Base-by-base conservation (phyloP, 2,113 vertebrate genomes). In the Eidolon helvum region DNA sequence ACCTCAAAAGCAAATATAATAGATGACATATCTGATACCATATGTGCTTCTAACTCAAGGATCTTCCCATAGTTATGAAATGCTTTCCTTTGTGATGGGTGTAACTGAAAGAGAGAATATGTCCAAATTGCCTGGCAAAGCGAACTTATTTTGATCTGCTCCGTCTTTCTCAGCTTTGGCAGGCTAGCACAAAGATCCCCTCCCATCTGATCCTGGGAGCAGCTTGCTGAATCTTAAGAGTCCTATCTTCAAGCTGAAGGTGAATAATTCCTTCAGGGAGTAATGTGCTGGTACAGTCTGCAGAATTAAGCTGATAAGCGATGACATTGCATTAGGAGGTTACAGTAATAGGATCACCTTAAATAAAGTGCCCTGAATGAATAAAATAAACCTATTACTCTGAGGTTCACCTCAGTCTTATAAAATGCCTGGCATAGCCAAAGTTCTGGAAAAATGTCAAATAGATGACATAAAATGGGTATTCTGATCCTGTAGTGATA, bases 341-440 rank as follows among this genome's bases (percentile, higher is more conserved):
- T 79, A 79, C 89, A 43, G 53, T 92, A 95, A 96, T 94, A 87
- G 66, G 72, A 91, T 97, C 96, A 89, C 68, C 91, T 96, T 97
- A 95, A 95, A 97, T 97, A 94, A 93, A 93, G 82, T 68, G 94
- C 72, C 38, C 35, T 55, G 57, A 94, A 96, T 97, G 97, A 97
- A 92, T 94, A 96, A 95, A 96, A 97, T 91, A 93, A 91, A 88
- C 74, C 95, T 89, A 69, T 96, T 94, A 93, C 66, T 94, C 72
- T 87, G 72, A 95, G 86, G 38, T 94, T 97, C 91, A 91, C 80
- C 45, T 95, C 91, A 65, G 82, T 68, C 88, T 89, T 83, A 45
- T 83, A 88, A 95, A 96, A 96, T 65, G 88, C 63, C 71, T 85
- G 57, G n/a, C 43, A 71, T 63, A 93, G 92, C 45, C 86, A 63